Conservation (phyloP, 2,888 invertebrate genomes). For the Apodemia mormo region DNA sequence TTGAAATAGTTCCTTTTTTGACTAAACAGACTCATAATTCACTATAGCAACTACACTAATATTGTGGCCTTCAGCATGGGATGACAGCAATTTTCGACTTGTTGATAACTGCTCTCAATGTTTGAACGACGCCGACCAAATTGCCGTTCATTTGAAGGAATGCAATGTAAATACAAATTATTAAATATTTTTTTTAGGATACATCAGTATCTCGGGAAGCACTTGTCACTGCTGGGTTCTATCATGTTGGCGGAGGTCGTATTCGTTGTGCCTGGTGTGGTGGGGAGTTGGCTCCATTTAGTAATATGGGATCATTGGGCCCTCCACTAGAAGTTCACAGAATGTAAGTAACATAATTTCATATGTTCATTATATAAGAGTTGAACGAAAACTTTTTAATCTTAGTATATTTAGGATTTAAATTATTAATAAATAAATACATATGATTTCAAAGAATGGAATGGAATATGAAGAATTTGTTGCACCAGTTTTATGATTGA, state of each 20-base stretch:
- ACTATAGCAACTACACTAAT: no score
- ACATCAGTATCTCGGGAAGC: conserved; percentile 84
- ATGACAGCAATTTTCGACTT: background rate
- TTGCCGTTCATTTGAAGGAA: background rate
- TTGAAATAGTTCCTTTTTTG: no score
- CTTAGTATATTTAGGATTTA: no score
- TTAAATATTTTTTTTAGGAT: conserved; percentile 51
- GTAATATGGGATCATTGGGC: conserved; percentile 83
- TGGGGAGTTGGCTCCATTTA: conserved; percentile 83
- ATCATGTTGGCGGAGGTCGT: conserved; percentile 85
- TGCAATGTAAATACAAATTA: background rate
- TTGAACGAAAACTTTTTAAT: no score
- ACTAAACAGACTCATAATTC: no score
- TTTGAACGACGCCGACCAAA: no score
- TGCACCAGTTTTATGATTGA: no score
- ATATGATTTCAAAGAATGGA: no score
- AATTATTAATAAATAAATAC: no score
- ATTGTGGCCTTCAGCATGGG: no score
- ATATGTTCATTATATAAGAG: no score
- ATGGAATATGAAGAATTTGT: no score
- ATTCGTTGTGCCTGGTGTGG: conserved; percentile 93
- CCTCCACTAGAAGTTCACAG: conserved; percentile 86
- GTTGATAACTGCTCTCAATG: background rate
- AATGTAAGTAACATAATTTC: conserved; percentile 51
- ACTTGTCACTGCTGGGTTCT: conserved; percentile 92